phyloP scores from a whole-genome alignment of 2,888 invertebrate species.

The Meteorus cinctellus region DNA sequence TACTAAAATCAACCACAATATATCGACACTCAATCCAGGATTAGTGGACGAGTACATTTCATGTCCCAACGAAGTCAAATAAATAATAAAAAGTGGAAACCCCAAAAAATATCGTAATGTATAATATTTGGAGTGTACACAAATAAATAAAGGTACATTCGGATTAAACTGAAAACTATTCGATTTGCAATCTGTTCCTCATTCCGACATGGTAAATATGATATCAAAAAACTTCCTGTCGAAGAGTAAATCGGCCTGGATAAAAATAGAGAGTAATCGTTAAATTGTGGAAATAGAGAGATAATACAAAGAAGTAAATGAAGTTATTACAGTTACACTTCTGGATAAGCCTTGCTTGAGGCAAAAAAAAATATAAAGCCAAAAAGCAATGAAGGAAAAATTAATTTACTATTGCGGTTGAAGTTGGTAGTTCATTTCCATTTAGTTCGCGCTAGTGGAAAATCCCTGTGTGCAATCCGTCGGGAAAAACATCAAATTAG shows the following conservation, averaged over 20 bases:
- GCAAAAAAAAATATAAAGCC: neutral
- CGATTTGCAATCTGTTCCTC: no score
- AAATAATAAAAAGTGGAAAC: no score
- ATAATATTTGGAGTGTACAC: no score
- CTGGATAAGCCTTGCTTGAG: neutral
- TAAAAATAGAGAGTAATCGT: neutral
- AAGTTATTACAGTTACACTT: neutral
- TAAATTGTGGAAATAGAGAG: neutral
- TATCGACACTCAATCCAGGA: no score
- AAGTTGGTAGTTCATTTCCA: slow-evolving; percentile 8
- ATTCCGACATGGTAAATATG: neutral
- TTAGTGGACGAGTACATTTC: no score
- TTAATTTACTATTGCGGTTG: neutral
- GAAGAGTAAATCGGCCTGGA: neutral
- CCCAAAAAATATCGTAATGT: no score
- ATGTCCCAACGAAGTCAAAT: no score
- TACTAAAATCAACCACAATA: no score
- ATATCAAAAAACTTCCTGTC: neutral
- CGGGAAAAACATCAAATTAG: slow-evolving; percentile 5
- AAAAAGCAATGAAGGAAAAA: neutral
- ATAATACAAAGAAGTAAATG: neutral
- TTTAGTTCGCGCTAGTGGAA: slow-evolving; percentile 3
- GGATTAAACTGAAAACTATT: no score
- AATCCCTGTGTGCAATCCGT: neutral
- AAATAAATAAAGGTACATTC: no score